These are phyloP conservation scores for Carposina sasakii DNA, from an alignment of 1,140 invertebrate genomes.

Conservation along the genomic window DNA sequence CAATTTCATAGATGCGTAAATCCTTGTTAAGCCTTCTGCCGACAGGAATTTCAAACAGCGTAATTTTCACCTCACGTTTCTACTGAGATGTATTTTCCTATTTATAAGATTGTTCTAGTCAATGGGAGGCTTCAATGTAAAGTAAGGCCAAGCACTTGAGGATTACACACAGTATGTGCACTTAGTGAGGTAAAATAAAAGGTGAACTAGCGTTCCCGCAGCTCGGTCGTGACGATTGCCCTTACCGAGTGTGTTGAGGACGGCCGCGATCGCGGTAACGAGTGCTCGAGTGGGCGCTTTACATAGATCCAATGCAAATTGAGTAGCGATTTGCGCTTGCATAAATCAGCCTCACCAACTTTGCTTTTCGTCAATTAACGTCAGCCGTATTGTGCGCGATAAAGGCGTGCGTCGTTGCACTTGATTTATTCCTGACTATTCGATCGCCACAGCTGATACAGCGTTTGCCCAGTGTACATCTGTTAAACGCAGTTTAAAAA, in stretches of 20 bases:
- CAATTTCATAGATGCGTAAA: too few relatives aligned
- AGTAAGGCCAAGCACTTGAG: too few relatives aligned
- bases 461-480: conserved; percentile 13
- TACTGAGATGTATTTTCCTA: too few relatives aligned
- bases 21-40: too few relatives aligned
- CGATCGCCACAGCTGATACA: conserved; percentile 16
- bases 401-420: conserved; percentile 19
- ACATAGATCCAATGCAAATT: conserved; percentile 58
- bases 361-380: conserved; percentile 45
- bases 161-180: too few relatives aligned
- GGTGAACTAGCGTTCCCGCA: conserved; percentile 26
- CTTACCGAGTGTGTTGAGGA: conserved; percentile 21
- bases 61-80: too few relatives aligned
- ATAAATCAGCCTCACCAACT: conserved; percentile 37
- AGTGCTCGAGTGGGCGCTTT: conserved; percentile 43
- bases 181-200: conserved; percentile 19
- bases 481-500: too few relatives aligned
- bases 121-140: conserved; percentile 3
- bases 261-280: conserved; percentile 32
- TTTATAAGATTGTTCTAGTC: too few relatives aligned
- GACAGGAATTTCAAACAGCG: too few relatives aligned
- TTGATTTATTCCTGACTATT: conserved; percentile 22
- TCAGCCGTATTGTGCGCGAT: conserved; percentile 36
- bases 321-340: conserved; percentile 40
- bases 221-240: conserved; percentile 40